Evolutionary conservation across 2,888 invertebrate genomes (phyloP), one percentile per base, ranked within the genome.

Genomic region (Aspidiotus destructor): DNA sequence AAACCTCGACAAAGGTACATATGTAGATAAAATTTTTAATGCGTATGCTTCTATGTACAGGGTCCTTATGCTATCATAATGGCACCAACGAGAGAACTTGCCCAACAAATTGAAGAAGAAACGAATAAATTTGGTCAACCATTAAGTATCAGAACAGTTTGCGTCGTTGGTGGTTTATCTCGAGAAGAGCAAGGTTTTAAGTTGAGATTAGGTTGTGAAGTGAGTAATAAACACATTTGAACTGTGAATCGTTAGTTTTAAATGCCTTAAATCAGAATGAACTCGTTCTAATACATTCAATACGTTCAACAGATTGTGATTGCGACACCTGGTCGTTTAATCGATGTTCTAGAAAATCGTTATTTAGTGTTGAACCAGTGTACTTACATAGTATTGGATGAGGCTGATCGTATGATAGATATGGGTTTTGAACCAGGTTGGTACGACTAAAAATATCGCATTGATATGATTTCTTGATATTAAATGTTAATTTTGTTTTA

Each of bases 401-500:
- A 95, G 81, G 99, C 99, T 44, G 99, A 99, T 81, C 86, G 97
- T 76, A 99, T 99, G 99, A 96, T 99, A 79, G 98, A 99, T 82
- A 97, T 99, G 92, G 98, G 98, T 77, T 99, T 99, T 77, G 99
- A 99, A 78, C 93, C 96, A 55, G 78, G 78, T 78, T 42, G 2
- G 41, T 13, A 11, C n/a, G 15, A 40, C 28, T n/a, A 28, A 28
- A 28, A 54, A 54, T 54, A 3, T 3, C 2, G 52, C n/a, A 3
- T 52, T 11, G 3, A 17, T 13, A 54, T 13, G 16, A n/a, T 44
- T 41, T 63, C 17, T 8, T 64, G 11, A 64, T 15, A 55, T 54
- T 28, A 54, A 16, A 42, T 65, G 13, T 40, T 1, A 62, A 11
- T 65, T 60, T 71, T 57, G 41, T 65, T 17, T 11, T 60, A 17